Percentiles rank a stretch among this genome's conserved stretches.
Evolutionary conservation across 2,113 vertebrate genomes (phyloP).

Genomic region (Sander lucioperca): DNA sequence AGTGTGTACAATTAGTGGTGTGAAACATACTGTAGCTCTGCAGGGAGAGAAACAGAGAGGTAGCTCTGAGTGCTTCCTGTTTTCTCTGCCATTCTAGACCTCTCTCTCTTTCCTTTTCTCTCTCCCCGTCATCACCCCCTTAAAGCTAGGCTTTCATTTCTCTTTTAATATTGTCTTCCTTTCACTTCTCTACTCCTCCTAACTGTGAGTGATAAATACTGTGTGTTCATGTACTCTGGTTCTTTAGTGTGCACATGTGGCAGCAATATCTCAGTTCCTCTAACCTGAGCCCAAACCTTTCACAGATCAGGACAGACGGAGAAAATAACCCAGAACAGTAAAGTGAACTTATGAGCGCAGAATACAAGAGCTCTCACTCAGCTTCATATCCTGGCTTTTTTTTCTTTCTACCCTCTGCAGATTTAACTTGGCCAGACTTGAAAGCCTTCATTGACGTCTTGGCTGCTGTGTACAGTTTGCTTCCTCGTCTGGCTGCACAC

Average conservation of each 20-base stretch:
- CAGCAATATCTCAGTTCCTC: too few species aligned
- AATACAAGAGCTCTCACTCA: too few species aligned
- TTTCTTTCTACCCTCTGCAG: too few species aligned
- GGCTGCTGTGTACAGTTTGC: constrained; percentile 77
- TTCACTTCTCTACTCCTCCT: constrained; percentile 41
- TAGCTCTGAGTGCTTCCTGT: constrained; percentile 1
- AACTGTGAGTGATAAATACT: constrained; percentile 13
- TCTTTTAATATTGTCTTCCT: constrained; percentile 28
- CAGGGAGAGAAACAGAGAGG: constrained; percentile 2
- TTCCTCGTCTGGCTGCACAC: constrained; percentile 67
- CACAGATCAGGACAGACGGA: too few species aligned
- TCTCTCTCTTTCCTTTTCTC: constrained; percentile 12
- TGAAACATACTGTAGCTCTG: too few species aligned
- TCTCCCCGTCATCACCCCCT: neutral
- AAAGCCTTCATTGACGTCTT: constrained; percentile 68
- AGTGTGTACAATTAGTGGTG: too few species aligned
- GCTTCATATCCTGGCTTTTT: too few species aligned
- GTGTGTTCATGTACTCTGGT: too few species aligned
- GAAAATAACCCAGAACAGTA: too few species aligned
- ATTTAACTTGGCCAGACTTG: constrained; percentile 69
- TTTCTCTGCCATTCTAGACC: constrained; percentile 55
- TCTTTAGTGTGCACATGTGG: too few species aligned
- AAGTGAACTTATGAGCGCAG: too few species aligned
- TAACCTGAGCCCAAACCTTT: too few species aligned
- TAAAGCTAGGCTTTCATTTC: constrained; percentile 47